Evolutionary conservation across 2,888 invertebrate species (phyloP), one percentile per base, ranked within the genome.

Genomic region (Mystacides longicornis): DNA sequence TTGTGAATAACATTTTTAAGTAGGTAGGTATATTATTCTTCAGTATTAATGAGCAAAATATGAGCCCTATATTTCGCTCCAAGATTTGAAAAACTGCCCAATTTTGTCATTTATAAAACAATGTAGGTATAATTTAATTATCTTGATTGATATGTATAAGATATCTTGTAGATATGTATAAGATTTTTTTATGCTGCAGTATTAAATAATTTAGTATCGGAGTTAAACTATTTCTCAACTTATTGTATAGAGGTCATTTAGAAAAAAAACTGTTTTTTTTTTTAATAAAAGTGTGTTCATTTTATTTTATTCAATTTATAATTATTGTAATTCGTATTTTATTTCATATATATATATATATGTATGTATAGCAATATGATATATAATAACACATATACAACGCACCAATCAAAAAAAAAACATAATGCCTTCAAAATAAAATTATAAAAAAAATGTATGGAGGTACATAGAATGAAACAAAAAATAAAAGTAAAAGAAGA

Each of bases 331-430:
- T 62, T 60, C 61, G 59, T 61, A 60, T 57, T 57, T 53, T 60
- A 58, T 55, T 62, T 59, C 50, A 59, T 61, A 61, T 61, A n/a
- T n/a, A n/a, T n/a, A n/a, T n/a, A n/a, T n/a, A n/a, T n/a, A n/a
- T n/a, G n/a, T n/a, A 61, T 61, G 55, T 60, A 61, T 60, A 59
- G 57, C 59, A 60, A 57, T 58, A 60, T 59, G 60, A 58, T 59
- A 60, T 60, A 62, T 58, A 62, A 54, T 62, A 58, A 62, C 60
- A 60, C 60, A 61, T 62, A 61, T 62, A 62, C 60, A 62, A 62
- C 62, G 60, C 60, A 60, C 60, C 60, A 62, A 60, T 61, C 58
- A 54, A 37, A 14, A 54, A 61, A 62, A n/a, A n/a, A n/a, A n/a
- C n/a, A 62, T 58, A 62, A 60, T 58, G 59, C 59, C 61, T 54